Conservation (phyloP, 2,797 vertebrate genomes). For the Falco columbarius region DNA sequence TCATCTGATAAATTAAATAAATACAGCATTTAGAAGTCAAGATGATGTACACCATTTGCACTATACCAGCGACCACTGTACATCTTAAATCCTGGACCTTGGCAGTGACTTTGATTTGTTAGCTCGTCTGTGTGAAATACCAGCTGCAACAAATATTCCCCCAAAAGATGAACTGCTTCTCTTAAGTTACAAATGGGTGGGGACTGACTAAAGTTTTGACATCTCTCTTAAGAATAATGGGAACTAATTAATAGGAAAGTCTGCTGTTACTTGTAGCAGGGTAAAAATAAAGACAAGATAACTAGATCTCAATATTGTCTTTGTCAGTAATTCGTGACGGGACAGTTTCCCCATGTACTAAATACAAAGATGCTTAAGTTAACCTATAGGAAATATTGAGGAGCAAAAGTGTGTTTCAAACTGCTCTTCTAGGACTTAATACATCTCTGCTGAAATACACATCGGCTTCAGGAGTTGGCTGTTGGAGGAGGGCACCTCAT, state of each 20-base stretch:
- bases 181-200: constrained; percentile 3
- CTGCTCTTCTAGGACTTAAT: background rate
- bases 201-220: constrained; percentile 20
- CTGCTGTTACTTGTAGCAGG: background rate
- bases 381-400: background rate
- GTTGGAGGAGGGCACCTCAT: background rate
- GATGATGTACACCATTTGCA: constrained; percentile 14
- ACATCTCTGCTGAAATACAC: background rate
- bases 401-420: background rate
- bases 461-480: background rate
- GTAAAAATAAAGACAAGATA: background rate
- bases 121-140: constrained; percentile 22
- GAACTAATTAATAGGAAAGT: constrained; percentile 4
- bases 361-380: background rate
- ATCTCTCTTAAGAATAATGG: constrained; percentile 20
- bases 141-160: constrained; percentile 21
- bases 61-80: background rate
- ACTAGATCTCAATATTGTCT: background rate
- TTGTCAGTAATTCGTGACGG: background rate
- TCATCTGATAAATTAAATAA: constrained; percentile 71
- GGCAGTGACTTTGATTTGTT: background rate
- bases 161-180: background rate
- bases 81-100: background rate
- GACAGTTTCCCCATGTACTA: background rate
- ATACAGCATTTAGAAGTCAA: constrained; percentile 63